These are phyloP conservation scores for Semicossyphus pulcher DNA, from an alignment of 2,113 vertebrate species.

Conservation along the genomic window DNA sequence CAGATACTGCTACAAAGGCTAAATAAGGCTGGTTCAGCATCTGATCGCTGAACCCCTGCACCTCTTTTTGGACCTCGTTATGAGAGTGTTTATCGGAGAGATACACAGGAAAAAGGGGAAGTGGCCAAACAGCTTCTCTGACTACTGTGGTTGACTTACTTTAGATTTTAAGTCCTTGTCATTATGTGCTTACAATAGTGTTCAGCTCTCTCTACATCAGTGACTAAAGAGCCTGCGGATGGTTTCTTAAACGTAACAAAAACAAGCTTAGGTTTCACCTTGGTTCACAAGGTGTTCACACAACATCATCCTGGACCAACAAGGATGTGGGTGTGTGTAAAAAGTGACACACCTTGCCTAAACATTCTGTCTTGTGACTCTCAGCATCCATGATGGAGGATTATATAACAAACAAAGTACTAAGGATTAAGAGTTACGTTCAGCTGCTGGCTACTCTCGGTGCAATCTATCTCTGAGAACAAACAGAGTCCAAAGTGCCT, in stretches of 20 bases:
- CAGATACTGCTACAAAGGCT: no score
- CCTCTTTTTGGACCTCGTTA: neutral
- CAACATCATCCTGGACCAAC: conserved; percentile 56
- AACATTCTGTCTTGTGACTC: conserved; percentile 62
- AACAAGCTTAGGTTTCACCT: conserved; percentile 19
- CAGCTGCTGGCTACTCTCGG: neutral
- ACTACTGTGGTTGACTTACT: neutral
- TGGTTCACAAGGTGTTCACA: conserved; percentile 18
- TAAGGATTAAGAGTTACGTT: conserved; percentile 6
- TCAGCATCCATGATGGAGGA: conserved; percentile 2
- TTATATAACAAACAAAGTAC: neutral
- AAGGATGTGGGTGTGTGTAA: conserved; percentile 60
- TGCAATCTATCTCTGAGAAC: neutral
- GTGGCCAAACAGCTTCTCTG: neutral
- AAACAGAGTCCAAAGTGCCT: neutral
- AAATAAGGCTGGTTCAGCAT: no score
- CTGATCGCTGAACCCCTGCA: no score
- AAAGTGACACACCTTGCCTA: conserved; percentile 65
- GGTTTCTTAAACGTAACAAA: conserved; percentile 25
- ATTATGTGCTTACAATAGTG: neutral
- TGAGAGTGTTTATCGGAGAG: neutral
- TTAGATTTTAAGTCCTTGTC: neutral
- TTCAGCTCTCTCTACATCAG: neutral
- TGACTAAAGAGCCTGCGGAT: neutral
- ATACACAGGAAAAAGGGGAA: neutral